These are phyloP conservation scores for Agrypnus murinus DNA, from an alignment of 2,888 invertebrate species.

Conservation along the genomic window DNA sequence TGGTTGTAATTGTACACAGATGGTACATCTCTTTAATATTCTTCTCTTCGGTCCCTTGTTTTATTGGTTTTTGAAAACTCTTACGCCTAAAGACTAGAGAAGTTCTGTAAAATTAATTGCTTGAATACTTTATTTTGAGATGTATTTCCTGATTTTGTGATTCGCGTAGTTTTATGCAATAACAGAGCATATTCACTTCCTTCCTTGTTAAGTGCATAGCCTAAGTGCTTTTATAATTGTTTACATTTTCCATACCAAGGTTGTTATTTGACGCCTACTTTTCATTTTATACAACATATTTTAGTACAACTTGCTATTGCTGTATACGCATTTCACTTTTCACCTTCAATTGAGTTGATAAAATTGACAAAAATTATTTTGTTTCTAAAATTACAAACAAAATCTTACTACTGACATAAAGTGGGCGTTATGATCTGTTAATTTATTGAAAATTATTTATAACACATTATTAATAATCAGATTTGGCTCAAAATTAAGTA, in stretches of 20 bases:
- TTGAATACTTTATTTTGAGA: no score
- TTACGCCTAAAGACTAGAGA: no score
- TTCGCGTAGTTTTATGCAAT: neutral
- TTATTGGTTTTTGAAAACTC: no score
- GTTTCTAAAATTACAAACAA: constrained; percentile 14
- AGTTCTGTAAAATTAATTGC: no score
- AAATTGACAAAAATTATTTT: neutral
- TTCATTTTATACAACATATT: constrained; percentile 1
- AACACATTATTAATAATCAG: constrained; percentile 17
- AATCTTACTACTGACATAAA: constrained; percentile 4
- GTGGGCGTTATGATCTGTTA: neutral
- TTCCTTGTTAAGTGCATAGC: neutral
- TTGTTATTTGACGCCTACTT: constrained; percentile 18
- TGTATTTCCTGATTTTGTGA: neutral
- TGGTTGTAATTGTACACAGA: neutral
- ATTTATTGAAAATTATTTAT: constrained; percentile 22
- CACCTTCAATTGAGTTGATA: no score
- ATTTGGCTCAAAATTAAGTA: constrained; percentile 14
- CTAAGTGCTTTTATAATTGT: constrained; percentile 8
- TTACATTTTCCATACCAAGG: constrained; percentile 11
- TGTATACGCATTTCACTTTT: no score
- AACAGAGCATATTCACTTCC: neutral
- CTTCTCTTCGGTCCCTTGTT: no score
- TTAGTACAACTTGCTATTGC: no score
- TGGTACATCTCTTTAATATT: neutral